These are phyloP conservation scores for Heliconius melpomene DNA, from an alignment of 1,140 invertebrate species.

Conservation along the genomic window DNA sequence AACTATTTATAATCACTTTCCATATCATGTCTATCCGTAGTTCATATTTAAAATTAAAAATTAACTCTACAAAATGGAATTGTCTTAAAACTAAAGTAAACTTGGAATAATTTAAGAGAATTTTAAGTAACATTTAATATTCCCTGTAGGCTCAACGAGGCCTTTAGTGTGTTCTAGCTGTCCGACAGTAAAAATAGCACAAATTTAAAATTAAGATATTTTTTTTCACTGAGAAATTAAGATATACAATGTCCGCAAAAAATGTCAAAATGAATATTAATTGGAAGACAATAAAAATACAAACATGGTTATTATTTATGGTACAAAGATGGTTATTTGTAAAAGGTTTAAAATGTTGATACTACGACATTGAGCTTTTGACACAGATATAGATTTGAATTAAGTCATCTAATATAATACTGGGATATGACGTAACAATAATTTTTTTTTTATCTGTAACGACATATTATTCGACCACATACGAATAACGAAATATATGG, in stretches of 20 bases:
- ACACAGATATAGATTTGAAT: conserved; percentile 55
- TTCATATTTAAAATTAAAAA: conserved; percentile 16
- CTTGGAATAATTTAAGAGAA: conserved; percentile 18
- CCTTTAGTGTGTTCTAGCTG: background rate
- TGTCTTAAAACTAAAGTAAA: conserved; percentile 12
- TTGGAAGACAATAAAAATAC: conserved; percentile 35
- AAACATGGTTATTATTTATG: conserved; percentile 9
- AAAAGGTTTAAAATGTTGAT: conserved; percentile 40
- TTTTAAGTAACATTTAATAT: background rate
- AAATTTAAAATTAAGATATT: background rate
- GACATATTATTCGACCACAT: conserved; percentile 31
- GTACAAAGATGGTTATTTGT: conserved; percentile 19
- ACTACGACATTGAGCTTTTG: conserved; percentile 65
- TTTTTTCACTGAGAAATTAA: background rate
- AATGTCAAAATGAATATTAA: conserved; percentile 11
- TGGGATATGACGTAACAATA: conserved; percentile 47
- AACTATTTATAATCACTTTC: conserved; percentile 8
- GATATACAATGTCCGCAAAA: background rate
- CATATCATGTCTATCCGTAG: conserved; percentile 1
- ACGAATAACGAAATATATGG: conserved; percentile 15
- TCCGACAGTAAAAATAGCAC: background rate
- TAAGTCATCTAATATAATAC: conserved; percentile 52
- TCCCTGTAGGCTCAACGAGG: conserved; percentile 21
- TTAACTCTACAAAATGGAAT: background rate
- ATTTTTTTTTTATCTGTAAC: conserved; percentile 35